Evolutionary conservation across 2,888 invertebrate genomes (phyloP).

Genomic region (Caenorhabditis sp.): DNA sequence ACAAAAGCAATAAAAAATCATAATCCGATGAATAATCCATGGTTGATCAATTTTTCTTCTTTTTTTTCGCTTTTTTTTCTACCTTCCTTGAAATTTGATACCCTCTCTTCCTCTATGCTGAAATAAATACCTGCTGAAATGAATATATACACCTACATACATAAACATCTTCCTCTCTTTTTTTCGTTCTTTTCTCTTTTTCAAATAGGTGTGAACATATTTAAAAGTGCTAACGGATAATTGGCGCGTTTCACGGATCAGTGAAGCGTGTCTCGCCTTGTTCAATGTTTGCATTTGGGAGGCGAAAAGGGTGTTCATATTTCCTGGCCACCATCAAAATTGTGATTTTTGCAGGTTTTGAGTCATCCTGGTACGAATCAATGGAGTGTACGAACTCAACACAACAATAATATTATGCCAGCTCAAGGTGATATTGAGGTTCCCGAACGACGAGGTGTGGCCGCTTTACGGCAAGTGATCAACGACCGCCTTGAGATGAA

Average conservation of each 20-base stretch:
- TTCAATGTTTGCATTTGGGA: too few species aligned
- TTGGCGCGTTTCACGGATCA: neutral
- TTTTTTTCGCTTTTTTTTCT: neutral
- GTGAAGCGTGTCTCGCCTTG: neutral
- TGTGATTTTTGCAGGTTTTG: conserved; percentile 1
- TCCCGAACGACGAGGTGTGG: conserved; percentile 31
- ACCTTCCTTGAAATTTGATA: neutral
- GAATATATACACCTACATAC: too few species aligned
- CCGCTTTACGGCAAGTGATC: conserved; percentile 41
- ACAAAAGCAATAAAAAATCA: neutral
- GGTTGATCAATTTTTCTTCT: neutral
- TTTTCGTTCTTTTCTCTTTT: neutral
- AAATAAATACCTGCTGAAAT: conserved; percentile 1
- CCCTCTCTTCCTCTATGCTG: neutral
- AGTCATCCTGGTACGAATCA: neutral
- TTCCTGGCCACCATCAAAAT: neutral
- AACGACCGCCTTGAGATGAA: conserved; percentile 49
- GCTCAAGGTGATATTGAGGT: conserved; percentile 36
- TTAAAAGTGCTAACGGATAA: neutral
- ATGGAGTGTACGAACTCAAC: conserved; percentile 4
- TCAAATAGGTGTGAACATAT: neutral
- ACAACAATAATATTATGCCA: conserved; percentile 8
- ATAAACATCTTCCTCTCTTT: neutral
- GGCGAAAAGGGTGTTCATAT: conserved; percentile 1
- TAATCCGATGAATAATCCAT: neutral